Evolutionary conservation across 1,140 invertebrate genomes (phyloP), one percentile per base, ranked within the genome.

Genomic region (Drosophila mayri): DNA sequence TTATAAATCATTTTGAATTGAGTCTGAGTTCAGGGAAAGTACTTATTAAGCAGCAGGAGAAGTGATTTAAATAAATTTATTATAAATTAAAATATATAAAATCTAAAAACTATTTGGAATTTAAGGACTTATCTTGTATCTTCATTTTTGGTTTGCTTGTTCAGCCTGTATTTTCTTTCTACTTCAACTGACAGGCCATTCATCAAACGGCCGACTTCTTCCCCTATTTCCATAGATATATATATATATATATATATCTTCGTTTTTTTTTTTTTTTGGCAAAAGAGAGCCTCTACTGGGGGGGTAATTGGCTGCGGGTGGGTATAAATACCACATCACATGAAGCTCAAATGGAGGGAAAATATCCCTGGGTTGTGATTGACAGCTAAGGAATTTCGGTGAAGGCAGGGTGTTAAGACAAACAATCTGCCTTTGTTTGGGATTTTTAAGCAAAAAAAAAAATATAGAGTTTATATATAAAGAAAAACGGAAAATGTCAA

Each of bases 391-490:
- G 64, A 58, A 76, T 76, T 65, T 61, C 44, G 22, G 40, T 52
- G 50, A 12, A 43, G 41, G 10, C 22, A 11, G 52, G 77, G 74
- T 75, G 83, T 81, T 86, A 75, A 81, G 82, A 87, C 83, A 86
- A 85, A 81, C 82, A 86, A 86, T 86, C 75, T 86, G 79, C 58
- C 74, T 65, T 82, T 71, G 78, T 70, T 75, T 75, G 76, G 70
- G 76, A 76, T 72, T 86, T 79, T 86, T 71, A 75, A 68, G 77
- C 64, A 7, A 49, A 32, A 62, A 37, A 37, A 54, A 22, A 37
- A 20, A 9, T 0, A 20, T 16, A 28, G 25, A 5, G 25, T 22
- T 2, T 9, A 22, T 20, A 46, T 16, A 64, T n/a, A 63, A 37
- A 16, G 14, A 55, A 38, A 38, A 3, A 37, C 18, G 77, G 73